phyloP scores from a whole-genome alignment of 2,113 vertebrate species.

The Sylvietta virens region DNA sequence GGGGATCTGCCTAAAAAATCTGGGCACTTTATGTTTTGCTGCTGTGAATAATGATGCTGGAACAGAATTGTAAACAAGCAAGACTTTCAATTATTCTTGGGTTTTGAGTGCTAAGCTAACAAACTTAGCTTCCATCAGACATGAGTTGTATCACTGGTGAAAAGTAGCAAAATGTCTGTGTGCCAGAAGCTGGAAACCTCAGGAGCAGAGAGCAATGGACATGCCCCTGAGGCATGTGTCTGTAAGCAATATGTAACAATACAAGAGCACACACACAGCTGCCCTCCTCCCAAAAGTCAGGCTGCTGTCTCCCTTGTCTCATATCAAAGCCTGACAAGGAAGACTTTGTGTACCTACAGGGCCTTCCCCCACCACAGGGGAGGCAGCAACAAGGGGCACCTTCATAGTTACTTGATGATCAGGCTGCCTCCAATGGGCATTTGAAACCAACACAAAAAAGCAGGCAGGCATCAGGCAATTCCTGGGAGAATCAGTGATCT shows the following conservation, averaged over 20 bases:
- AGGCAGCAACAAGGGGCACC: neutral
- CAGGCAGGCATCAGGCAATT: neutral
- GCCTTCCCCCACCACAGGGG: neutral
- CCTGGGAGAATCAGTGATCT: neutral
- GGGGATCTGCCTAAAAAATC: neutral
- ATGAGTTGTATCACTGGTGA: neutral
- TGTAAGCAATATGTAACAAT: neutral
- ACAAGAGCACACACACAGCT: neutral
- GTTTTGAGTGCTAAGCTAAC: neutral
- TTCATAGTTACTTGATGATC: neutral
- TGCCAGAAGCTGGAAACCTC: neutral
- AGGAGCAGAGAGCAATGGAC: neutral
- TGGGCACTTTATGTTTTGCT: neutral
- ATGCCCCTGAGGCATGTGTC: neutral
- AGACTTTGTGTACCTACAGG: neutral
- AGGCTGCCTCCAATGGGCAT: neutral
- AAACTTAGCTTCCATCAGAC: neutral
- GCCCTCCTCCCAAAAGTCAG: neutral
- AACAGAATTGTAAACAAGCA: neutral
- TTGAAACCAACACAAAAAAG: neutral
- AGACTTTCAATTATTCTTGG: neutral
- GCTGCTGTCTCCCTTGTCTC: neutral
- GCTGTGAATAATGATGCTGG: neutral
- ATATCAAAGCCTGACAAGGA: neutral
- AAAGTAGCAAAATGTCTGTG: neutral